Evolutionary conservation across 2,888 invertebrate genomes (phyloP), one percentile per base, ranked within the genome.

Genomic region (Cyaniris semiargus): DNA sequence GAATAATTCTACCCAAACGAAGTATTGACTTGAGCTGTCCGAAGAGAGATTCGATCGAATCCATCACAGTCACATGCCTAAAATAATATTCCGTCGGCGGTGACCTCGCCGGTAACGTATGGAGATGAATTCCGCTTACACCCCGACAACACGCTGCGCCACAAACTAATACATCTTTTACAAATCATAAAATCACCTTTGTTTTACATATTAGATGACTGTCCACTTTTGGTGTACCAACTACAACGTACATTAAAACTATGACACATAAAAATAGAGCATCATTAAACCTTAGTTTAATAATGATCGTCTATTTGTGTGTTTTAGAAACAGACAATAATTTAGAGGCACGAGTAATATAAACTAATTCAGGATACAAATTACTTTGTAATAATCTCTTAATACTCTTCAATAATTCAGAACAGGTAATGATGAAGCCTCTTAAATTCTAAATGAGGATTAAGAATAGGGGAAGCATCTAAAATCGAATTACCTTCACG

Each of bases 21-120:
- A 76, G 87, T 87, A 88, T 88, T 89, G 89, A 88, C 87, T 86
- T 83, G 84, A 84, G 85, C 88, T 89, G 92, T 93, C 92, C 81
- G 83, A 88, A 87, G 86, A 87, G 83, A 89, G 90, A 91, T 89
- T 86, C 86, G 86, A 91, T 90, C 89, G 85, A 89, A 93, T 93
- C 93, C 87, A 94, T 94, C 93, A 92, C 90, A 90, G 92, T 93
- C 93, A 90, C 87, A 90, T 87, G 86, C 89, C 86, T 88, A 88
- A 92, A 91, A 91, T 90, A 89, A 92, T 89, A 86, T 86, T 87
- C 85, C 86, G 87, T 90, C 89, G 88, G 79, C 79, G 76, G 84
- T 85, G 83, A 84, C 81, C 83, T 84, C 85, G 84, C 86, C 82
- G 84, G 83, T 82, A 84, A 86, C 85, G 84, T 87, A 87, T 87